Conservation (phyloP, 2,888 invertebrate genomes). For the Nymphalis urticae region DNA sequence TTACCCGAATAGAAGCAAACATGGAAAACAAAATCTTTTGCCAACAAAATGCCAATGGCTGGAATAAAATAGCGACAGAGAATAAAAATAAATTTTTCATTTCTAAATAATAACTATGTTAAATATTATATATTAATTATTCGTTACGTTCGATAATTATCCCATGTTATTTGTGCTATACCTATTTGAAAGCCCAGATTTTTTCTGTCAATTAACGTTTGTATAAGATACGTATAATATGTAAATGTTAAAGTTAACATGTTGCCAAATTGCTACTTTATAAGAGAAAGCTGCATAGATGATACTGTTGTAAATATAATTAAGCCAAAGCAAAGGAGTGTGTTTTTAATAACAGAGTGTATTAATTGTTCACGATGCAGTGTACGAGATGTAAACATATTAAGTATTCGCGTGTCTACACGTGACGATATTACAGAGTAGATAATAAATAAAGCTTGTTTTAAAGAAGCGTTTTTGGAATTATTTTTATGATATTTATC, state of each 20-base stretch:
- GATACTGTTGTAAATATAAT: slow-evolving; percentile 75
- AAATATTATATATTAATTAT: background rate
- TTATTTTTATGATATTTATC: slow-evolving; percentile 9
- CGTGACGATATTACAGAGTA: slow-evolving; percentile 64
- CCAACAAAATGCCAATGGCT: slow-evolving; percentile 39
- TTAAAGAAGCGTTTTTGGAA: slow-evolving; percentile 52
- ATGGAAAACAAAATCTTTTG: slow-evolving; percentile 31
- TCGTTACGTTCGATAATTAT: background rate
- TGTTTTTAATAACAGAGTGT: slow-evolving; percentile 66
- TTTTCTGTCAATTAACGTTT: slow-evolving; percentile 77
- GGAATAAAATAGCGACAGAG: slow-evolving; percentile 23
- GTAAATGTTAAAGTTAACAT: slow-evolving; percentile 72
- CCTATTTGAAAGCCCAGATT: slow-evolving; percentile 41
- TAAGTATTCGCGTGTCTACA: slow-evolving; percentile 60
- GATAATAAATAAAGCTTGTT: slow-evolving; percentile 79
- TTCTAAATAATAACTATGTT: background rate
- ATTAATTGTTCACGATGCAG: slow-evolving; percentile 59
- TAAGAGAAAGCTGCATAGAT: slow-evolving; percentile 69
- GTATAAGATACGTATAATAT: slow-evolving; percentile 48
- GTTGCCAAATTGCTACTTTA: slow-evolving; percentile 77
- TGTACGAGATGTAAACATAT: slow-evolving; percentile 49
- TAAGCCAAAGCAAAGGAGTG: slow-evolving; percentile 68
- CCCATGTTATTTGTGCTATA: background rate
- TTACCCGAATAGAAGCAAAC: slow-evolving; percentile 18
- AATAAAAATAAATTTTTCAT: slow-evolving; percentile 11